Conservation (phyloP, 2,797 vertebrate genomes). For the Botia kubotai region DNA sequence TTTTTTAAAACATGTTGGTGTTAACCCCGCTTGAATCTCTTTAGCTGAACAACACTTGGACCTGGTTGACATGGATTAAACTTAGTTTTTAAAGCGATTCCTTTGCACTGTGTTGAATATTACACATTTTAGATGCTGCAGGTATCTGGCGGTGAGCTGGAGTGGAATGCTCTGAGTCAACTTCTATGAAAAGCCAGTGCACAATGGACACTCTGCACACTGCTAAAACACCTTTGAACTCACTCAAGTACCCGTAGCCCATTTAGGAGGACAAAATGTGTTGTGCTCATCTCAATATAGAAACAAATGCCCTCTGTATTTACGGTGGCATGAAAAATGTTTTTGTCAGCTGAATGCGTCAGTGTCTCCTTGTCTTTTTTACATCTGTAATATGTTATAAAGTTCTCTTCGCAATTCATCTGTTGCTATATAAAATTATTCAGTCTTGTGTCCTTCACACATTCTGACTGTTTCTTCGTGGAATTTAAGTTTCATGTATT, state of each 20-base stretch:
- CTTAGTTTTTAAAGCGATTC: conserved; percentile 86
- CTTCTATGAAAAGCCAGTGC: conserved; percentile 82
- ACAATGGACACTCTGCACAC: conserved; percentile 83
- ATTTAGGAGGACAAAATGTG: conserved; percentile 79
- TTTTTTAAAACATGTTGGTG: conserved; percentile 78
- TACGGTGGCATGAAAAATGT: conserved; percentile 41
- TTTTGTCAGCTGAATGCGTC: conserved; percentile 46
- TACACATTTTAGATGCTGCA: conserved; percentile 82
- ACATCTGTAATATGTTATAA: neutral
- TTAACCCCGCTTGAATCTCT: conserved; percentile 84
- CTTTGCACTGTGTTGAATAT: conserved; percentile 84
- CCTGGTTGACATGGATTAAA: conserved; percentile 88
- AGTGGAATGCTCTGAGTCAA: conserved; percentile 85
- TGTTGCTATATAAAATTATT: neutral
- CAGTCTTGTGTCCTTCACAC: neutral
- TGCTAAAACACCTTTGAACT: conserved; percentile 78
- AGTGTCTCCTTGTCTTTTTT: conserved; percentile 11
- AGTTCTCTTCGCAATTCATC: neutral
- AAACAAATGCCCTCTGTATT: conserved; percentile 65
- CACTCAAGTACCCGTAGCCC: conserved; percentile 75
- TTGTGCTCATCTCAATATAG: conserved; percentile 73
- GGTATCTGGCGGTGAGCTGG: conserved; percentile 80
- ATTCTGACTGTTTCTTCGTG: too few species aligned
- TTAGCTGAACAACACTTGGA: conserved; percentile 83
- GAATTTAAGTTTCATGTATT: neutral